A percentile compares a stretch with the other conserved stretches of the same genome.
Evolutionary conservation across 2,797 vertebrate species (phyloP).

Genomic region (Etheostoma perlongum): DNA sequence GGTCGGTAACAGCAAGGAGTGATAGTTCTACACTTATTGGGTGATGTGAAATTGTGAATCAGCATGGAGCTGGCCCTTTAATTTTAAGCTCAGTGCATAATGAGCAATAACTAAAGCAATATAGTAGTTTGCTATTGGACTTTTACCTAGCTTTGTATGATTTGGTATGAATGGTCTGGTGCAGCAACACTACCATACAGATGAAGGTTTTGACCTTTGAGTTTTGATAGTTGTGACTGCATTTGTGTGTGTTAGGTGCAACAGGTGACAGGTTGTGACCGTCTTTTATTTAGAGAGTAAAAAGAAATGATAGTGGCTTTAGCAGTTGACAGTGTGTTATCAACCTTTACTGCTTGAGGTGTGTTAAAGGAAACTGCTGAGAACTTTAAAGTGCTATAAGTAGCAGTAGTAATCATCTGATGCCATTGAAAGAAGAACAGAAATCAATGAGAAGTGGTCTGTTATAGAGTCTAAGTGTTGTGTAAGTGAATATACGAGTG

Average conservation of each 20-base stretch:
- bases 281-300: slow-evolving; percentile 8
- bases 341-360: slow-evolving; percentile 28
- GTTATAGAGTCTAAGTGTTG: slow-evolving; percentile 13
- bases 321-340: slow-evolving; percentile 22
- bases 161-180: background rate
- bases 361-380: slow-evolving; percentile 34
- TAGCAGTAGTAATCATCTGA: slow-evolving; percentile 43
- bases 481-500: slow-evolving; percentile 25
- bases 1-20: background rate
- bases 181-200: background rate
- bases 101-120: background rate
- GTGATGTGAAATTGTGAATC: background rate
- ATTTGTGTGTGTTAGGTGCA: background rate
- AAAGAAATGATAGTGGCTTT: slow-evolving; percentile 31
- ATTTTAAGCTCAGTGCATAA: background rate
- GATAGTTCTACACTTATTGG: background rate
- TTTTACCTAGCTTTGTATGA: background rate
- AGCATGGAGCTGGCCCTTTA: background rate
- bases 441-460: slow-evolving; percentile 50
- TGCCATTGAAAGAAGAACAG: slow-evolving; percentile 35
- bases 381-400: slow-evolving; percentile 40
- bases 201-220: background rate
- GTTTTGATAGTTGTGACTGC: background rate
- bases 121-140: background rate
- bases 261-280: background rate